Evolutionary conservation across 2,113 vertebrate species (phyloP).

Genomic region (Acrocephalus arundinaceus): DNA sequence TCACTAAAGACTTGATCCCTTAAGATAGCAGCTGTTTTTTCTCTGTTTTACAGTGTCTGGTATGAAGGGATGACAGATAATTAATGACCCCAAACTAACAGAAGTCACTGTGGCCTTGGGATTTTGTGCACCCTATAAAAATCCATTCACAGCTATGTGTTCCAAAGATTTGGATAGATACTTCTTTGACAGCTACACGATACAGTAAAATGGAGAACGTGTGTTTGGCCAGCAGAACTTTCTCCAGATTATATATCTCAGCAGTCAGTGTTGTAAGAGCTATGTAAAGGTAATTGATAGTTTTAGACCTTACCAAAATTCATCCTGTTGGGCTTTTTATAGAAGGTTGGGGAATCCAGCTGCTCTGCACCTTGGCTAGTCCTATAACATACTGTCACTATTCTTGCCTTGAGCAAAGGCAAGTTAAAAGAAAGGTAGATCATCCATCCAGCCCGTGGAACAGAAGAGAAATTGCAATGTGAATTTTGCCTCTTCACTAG

Average conservation of each 20-base stretch:
- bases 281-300: constrained; percentile 57
- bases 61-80: not conserved
- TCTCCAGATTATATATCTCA: constrained; percentile 26
- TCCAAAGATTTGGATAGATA: constrained; percentile 26
- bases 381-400: constrained; percentile 33
- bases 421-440: constrained; percentile 57
- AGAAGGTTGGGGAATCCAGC: constrained; percentile 42
- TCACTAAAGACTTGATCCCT: not conserved
- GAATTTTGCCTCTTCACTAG: constrained; percentile 21
- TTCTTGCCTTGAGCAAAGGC: constrained; percentile 58
- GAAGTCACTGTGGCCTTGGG: constrained; percentile 22
- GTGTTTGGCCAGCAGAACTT: constrained; percentile 41
- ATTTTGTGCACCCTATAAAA: constrained; percentile 43
- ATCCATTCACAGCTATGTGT: not conserved
- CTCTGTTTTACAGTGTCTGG: not conserved
- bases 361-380: constrained; percentile 35
- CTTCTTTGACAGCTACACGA: not conserved
- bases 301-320: constrained; percentile 52
- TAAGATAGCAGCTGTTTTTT: not conserved
- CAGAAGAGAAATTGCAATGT: constrained; percentile 29
- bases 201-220: constrained; percentile 9
- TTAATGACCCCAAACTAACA: not conserved
- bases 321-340: constrained; percentile 50
- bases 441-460: not conserved
- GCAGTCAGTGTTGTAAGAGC: constrained; percentile 15